Percentiles rank a stretch among this genome's conserved stretches.
Evolutionary conservation across 2,888 invertebrate genomes (phyloP).

Genomic region (Trissonchulus latispiculum): DNA sequence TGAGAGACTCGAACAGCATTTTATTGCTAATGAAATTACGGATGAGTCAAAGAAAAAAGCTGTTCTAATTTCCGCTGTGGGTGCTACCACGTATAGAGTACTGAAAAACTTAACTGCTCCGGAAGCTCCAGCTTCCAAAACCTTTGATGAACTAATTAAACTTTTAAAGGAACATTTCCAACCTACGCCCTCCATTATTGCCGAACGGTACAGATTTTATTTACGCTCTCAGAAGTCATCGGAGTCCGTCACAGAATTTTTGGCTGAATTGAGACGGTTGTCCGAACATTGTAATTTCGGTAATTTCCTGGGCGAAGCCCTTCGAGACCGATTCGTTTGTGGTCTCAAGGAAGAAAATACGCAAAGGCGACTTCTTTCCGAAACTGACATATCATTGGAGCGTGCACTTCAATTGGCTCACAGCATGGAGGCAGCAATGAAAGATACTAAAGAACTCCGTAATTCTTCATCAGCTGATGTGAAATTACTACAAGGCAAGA

Average conservation of each 20-base stretch:
- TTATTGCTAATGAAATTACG: not conserved
- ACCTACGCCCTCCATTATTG: not conserved
- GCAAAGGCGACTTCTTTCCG: not conserved
- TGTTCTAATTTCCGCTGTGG: not conserved
- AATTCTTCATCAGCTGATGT: not conserved
- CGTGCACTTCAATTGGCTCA: not conserved
- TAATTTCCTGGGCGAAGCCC: not conserved
- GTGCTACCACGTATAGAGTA: constrained; percentile 21
- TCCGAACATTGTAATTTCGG: not conserved
- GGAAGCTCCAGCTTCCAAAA: not conserved
- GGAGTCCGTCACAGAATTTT: not conserved
- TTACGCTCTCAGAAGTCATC: not conserved
- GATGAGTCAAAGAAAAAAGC: not conserved
- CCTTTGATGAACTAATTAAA: not conserved
- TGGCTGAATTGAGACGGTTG: not conserved
- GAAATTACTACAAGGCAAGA: not conserved
- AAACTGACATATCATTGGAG: not conserved
- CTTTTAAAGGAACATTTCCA: not conserved
- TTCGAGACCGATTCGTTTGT: constrained; percentile 2
- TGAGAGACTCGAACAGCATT: not conserved
- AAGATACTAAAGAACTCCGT: not conserved
- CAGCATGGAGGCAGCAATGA: not conserved
- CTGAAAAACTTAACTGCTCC: constrained; percentile 25
- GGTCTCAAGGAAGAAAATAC: not conserved
- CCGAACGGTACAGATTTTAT: not conserved